Percentiles rank a stretch among this genome's conserved stretches.
Evolutionary conservation across 2,888 invertebrate species (phyloP).

Genomic region (Ischnura elegans): DNA sequence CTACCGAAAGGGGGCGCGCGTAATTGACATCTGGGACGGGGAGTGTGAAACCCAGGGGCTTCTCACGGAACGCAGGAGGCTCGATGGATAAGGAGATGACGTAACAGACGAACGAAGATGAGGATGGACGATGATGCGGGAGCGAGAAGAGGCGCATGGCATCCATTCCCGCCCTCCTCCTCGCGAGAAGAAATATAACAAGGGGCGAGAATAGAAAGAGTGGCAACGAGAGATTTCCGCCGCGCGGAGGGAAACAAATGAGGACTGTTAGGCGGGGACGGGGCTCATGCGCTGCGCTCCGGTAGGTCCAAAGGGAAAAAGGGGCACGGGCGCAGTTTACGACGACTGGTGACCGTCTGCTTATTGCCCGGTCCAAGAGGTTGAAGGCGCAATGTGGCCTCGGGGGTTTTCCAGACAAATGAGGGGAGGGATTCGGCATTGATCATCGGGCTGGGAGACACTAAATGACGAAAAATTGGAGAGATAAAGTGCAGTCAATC

Average conservation of each 20-base stretch:
- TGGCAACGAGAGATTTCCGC: background rate
- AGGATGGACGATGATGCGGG: background rate
- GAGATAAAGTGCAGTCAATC: background rate
- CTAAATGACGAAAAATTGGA: slow-evolving; percentile 27
- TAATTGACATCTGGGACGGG: slow-evolving; percentile 52
- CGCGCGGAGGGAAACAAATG: slow-evolving; percentile 40
- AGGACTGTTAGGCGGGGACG: slow-evolving; percentile 10
- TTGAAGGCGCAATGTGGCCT: background rate
- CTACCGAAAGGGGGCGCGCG: background rate
- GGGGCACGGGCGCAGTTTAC: slow-evolving; percentile 37
- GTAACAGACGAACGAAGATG: background rate
- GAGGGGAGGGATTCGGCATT: background rate
- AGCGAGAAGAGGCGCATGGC: background rate
- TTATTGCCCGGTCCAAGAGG: background rate
- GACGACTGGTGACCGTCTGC: slow-evolving; percentile 51
- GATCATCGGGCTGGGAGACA: background rate
- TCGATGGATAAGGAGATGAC: background rate
- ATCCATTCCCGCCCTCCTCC: background rate
- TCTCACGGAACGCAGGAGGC: background rate
- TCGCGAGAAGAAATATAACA: background rate
- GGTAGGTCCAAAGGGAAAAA: background rate
- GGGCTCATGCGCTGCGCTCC: background rate
- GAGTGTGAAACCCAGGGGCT: slow-evolving; percentile 40
- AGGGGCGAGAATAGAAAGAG: background rate
- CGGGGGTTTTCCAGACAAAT: slow-evolving; percentile 40